A percentile compares a stretch with the other conserved stretches of the same genome.
These are phyloP conservation scores for Calypte anna DNA, from an alignment of 2,113 vertebrate genomes.

Conservation along the genomic window DNA sequence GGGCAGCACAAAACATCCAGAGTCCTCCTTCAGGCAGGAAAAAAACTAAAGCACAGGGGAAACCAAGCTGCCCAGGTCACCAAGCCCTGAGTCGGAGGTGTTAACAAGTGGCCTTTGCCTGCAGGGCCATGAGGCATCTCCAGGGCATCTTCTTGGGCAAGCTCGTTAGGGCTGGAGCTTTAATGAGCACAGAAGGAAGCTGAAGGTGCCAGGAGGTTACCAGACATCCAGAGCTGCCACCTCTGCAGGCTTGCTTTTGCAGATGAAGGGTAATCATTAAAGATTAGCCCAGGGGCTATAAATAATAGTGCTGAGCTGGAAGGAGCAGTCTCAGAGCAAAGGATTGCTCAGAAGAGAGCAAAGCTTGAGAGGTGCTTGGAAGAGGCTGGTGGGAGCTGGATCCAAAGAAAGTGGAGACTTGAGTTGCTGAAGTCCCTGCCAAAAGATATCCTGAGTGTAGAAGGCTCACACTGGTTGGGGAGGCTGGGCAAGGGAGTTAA, in stretches of 20 bases:
- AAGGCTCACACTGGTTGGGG: not conserved
- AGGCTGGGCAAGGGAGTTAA: not conserved
- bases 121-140: not conserved
- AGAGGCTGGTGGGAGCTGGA: not conserved
- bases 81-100: not conserved
- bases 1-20: fast-evolving
- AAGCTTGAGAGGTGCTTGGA: not conserved
- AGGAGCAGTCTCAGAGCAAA: not conserved
- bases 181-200: not conserved
- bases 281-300: constrained; percentile 55
- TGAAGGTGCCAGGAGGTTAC: not conserved
- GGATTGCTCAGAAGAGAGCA: not conserved
- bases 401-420: not conserved
- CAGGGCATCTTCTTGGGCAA: not conserved
- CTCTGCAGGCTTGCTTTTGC: constrained; percentile 4
- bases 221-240: constrained; percentile 4
- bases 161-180: not conserved
- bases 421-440: not conserved
- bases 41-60: not conserved
- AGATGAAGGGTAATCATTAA: not conserved
- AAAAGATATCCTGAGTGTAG: not conserved
- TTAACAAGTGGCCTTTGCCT: constrained; percentile 31
- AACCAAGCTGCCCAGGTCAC: not conserved
- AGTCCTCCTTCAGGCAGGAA: not conserved
- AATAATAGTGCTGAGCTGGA: constrained; percentile 67